Percentiles rank a stretch among this genome's conserved stretches.
Evolutionary conservation across 2,888 invertebrate genomes (phyloP).

Genomic region (Acrobasis consociella): DNA sequence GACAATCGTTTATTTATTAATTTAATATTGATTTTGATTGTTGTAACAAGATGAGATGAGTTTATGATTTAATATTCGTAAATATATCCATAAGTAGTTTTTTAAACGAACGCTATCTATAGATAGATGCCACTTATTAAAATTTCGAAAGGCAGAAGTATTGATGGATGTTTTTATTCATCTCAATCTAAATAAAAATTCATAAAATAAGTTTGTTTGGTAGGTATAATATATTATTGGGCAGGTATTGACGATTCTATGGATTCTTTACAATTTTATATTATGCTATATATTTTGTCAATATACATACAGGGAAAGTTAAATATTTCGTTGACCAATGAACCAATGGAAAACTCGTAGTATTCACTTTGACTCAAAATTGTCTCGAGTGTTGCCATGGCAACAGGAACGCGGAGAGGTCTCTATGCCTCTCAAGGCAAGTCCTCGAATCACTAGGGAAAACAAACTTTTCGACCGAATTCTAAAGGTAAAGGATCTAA

Average conservation of each 20-base stretch:
- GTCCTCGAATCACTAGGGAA: constrained; percentile 12
- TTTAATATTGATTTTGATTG: constrained; percentile 44
- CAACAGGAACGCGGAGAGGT: constrained; percentile 7
- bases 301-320: too few relatives aligned
- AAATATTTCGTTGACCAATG: not conserved
- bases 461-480: constrained; percentile 6
- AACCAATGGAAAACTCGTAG: not conserved
- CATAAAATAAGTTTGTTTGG: too few relatives aligned
- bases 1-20: constrained; percentile 51
- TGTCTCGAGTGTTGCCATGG: constrained; percentile 2
- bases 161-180: too few relatives aligned
- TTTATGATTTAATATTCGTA: not conserved
- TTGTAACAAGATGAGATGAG: constrained; percentile 1
- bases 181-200: too few relatives aligned
- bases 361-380: constrained; percentile 10
- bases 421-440: constrained; percentile 5
- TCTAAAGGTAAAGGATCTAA: not conserved
- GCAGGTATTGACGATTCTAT: too few relatives aligned
- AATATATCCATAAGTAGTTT: not conserved
- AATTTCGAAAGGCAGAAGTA: too few relatives aligned
- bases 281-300: too few relatives aligned
- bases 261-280: too few relatives aligned
- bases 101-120: too few relatives aligned
- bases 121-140: too few relatives aligned
- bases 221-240: too few relatives aligned